These are phyloP conservation scores for Dendropsophus ebraccatus DNA, from an alignment of 2,113 vertebrate genomes.

Conservation along the genomic window DNA sequence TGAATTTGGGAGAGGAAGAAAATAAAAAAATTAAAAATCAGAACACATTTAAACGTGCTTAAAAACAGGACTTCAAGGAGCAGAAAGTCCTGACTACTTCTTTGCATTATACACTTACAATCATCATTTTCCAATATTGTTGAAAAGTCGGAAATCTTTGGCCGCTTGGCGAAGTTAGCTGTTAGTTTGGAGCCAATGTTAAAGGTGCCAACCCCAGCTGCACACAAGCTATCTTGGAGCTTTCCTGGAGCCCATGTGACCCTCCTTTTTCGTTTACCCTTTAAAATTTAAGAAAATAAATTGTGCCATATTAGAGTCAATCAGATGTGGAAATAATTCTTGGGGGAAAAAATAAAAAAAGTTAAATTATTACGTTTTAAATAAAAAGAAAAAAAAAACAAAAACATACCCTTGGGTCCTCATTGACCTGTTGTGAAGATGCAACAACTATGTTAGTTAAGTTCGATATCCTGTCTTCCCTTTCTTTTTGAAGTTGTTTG, in stretches of 20 bases:
- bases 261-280: constrained; percentile 86
- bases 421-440: constrained; percentile 70
- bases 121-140: constrained; percentile 71
- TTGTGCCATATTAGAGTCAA: neutral
- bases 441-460: constrained; percentile 87
- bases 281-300: constrained; percentile 28
- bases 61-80: neutral
- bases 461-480: constrained; percentile 85
- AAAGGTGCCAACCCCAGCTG: neutral
- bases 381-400: too few relatives aligned
- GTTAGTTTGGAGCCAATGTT: neutral
- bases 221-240: constrained; percentile 61
- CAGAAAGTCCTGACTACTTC: neutral
- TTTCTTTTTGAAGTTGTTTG: constrained; percentile 88
- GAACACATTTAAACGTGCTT: neutral
- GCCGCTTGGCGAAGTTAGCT: constrained; percentile 56
- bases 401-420: constrained; percentile 74
- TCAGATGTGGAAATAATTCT: neutral
- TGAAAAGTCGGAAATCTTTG: constrained; percentile 60
- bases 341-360: neutral
- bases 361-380: neutral
- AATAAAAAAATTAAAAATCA: constrained; percentile 49
- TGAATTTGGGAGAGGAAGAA: constrained; percentile 57
- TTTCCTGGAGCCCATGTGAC: constrained; percentile 91
- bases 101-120: constrained; percentile 68